Conservation (phyloP, 1,140 invertebrate genomes). For the Pseudomyrmex flavicornis region DNA sequence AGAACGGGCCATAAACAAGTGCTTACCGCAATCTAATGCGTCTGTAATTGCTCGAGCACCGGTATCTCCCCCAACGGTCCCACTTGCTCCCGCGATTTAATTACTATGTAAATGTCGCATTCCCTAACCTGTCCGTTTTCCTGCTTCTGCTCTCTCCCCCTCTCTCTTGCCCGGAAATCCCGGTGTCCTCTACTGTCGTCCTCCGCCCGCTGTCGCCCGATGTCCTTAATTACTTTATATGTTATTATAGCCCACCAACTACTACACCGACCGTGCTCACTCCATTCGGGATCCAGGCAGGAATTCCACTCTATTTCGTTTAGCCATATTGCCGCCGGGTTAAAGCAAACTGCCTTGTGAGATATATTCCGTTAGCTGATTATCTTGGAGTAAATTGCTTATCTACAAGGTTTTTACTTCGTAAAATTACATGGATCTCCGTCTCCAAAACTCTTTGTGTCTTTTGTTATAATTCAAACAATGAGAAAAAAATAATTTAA, state of each 20-base stretch:
- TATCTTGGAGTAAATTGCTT: slow-evolving; percentile 69
- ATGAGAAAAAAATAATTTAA: slow-evolving; percentile 80
- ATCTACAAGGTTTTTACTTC: slow-evolving; percentile 77
- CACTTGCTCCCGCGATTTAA: slow-evolving; percentile 85
- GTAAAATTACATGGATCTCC: slow-evolving; percentile 64
- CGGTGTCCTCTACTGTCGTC: slow-evolving; percentile 39
- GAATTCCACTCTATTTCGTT: slow-evolving; percentile 77
- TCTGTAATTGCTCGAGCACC: slow-evolving; percentile 84
- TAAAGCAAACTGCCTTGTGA: slow-evolving; percentile 82
- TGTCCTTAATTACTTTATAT: slow-evolving; percentile 86
- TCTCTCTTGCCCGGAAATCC: slow-evolving; percentile 44
- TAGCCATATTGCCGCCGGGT: slow-evolving; percentile 70
- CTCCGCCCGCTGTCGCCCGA: slow-evolving; percentile 81
- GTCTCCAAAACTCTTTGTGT: too few relatives aligned
- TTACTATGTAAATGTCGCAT: slow-evolving; percentile 86
- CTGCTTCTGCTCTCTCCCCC: slow-evolving; percentile 61
- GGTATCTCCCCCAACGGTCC: slow-evolving; percentile 83
- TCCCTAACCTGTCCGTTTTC: slow-evolving; percentile 82
- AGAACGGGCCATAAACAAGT: slow-evolving; percentile 84
- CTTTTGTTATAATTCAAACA: slow-evolving; percentile 72
- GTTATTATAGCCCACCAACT: slow-evolving; percentile 84
- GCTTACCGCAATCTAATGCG: slow-evolving; percentile 86
- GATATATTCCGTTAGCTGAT: slow-evolving; percentile 82
- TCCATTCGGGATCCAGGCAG: slow-evolving; percentile 72
- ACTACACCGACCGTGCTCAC: slow-evolving; percentile 78